Evolutionary conservation across 2,888 invertebrate genomes (phyloP), one percentile per base, ranked within the genome.

Genomic region (Eupeodes luniger): DNA sequence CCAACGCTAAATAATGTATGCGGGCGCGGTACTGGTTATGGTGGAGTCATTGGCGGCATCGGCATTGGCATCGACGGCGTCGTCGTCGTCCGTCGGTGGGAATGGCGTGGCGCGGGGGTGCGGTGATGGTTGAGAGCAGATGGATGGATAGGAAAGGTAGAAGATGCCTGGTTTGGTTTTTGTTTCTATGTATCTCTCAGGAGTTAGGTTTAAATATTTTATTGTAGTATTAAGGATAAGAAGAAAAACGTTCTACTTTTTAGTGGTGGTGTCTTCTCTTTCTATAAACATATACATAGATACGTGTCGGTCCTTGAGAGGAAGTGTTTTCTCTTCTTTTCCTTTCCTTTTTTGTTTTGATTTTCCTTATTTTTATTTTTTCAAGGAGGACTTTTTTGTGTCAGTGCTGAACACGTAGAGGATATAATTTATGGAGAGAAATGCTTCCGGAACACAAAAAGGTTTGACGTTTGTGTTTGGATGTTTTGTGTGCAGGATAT

Each of bases 141-240:
- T 40, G 27, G 47, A 67, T 77, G 62, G 44, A 55, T 66, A 47
- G 47, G 66, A 66, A 16, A 55, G 70, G 55, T 57, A 27, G 70
- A 19, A 69, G 53, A 69, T 69, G 69, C 49, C 72, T 64, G 75
- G 76, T 87, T 87, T 83, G 76, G 80, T 87, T 87, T 87, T 83
- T 87, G 87, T 83, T 80, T 83, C 82, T 70, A 69, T 62, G 40
- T 44, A 44, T 62, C 80, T 87, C 61, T 40, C 53, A 51, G 69
- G 80, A 80, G 83, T 87, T 83, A 77, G 87, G 87, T 83, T 87
- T 83, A 80, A 87, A 87, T 83, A 83, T 83, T 77, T 81, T 81
- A 77, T 85, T 81, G 76, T 81, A 76, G 80, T 74, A 83, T 87
- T 87, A 87, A 80, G 83, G 80, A 87, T 83, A 87, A 87, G 83